These are phyloP conservation scores for Macrotus californicus DNA, from an alignment of 2,113 vertebrate species.

Conservation along the genomic window DNA sequence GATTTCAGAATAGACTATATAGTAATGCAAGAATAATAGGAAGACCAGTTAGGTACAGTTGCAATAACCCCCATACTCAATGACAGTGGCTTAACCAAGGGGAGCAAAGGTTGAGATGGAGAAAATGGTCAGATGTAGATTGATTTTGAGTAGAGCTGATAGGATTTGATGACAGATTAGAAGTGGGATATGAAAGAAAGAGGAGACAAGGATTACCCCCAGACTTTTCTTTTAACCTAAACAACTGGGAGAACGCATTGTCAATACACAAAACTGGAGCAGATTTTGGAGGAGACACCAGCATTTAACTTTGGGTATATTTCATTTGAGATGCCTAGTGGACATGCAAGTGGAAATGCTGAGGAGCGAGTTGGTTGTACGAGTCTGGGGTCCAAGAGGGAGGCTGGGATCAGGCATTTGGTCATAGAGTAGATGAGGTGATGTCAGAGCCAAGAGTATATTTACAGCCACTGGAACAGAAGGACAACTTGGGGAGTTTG, in stretches of 20 bases:
- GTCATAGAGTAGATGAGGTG: background rate
- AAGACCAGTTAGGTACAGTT: background rate
- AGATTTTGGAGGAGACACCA: background rate
- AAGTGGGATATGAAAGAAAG: background rate
- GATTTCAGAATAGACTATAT: background rate
- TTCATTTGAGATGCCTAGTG: background rate
- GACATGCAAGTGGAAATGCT: background rate
- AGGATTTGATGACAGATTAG: background rate
- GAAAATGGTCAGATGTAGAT: background rate
- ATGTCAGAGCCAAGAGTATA: background rate
- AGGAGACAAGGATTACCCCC: background rate
- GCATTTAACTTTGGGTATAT: background rate
- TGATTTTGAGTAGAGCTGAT: background rate
- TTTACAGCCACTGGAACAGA: background rate
- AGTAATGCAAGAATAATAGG: background rate
- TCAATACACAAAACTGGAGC: background rate
- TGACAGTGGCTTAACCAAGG: too few relatives aligned
- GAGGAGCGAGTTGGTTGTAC: background rate
- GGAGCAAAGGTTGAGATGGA: background rate
- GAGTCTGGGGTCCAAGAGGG: background rate
- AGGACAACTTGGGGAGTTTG: too few relatives aligned
- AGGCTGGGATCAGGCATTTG: background rate
- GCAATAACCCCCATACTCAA: fast-evolving
- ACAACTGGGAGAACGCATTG: background rate
- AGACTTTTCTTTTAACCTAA: background rate